These are phyloP conservation scores for Trachops cirrhosus DNA, from an alignment of 2,797 vertebrate genomes.

Conservation along the genomic window DNA sequence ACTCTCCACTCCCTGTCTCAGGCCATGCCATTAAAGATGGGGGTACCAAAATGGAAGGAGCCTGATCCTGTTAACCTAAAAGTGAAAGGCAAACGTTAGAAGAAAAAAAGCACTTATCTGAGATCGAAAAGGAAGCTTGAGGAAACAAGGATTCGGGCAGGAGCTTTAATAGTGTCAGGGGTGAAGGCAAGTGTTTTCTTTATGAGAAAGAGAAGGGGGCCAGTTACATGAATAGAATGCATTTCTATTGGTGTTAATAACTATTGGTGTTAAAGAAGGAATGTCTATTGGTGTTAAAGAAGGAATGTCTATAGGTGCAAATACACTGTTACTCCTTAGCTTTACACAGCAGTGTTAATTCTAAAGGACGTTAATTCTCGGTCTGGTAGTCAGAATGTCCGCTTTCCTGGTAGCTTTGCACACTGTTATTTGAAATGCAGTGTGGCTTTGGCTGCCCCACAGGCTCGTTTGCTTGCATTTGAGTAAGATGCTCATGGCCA, in stretches of 20 bases:
- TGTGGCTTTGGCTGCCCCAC: background rate
- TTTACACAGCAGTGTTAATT: background rate
- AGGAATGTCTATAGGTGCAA: background rate
- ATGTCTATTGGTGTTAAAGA: background rate
- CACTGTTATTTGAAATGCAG: background rate
- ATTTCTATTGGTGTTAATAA: background rate
- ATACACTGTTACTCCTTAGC: background rate
- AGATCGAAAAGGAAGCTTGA: background rate
- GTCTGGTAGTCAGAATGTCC: background rate
- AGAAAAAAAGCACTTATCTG: background rate
- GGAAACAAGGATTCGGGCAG: background rate
- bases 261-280: background rate
- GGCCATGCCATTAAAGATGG: background rate
- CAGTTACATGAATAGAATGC: background rate
- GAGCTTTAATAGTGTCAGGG: background rate
- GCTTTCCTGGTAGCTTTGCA: background rate
- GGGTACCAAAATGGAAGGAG: background rate
- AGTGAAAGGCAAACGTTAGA: background rate
- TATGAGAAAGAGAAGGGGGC: background rate
- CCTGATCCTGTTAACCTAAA: background rate
- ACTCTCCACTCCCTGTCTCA: background rate
- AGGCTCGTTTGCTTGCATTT: background rate
- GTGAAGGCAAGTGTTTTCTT: background rate
- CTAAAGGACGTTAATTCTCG: background rate
- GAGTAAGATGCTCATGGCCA: background rate